Evolutionary conservation across 53 echinoderm and acorn worm genomes (phyloP).

Genomic region (Echinometra lucunter): DNA sequence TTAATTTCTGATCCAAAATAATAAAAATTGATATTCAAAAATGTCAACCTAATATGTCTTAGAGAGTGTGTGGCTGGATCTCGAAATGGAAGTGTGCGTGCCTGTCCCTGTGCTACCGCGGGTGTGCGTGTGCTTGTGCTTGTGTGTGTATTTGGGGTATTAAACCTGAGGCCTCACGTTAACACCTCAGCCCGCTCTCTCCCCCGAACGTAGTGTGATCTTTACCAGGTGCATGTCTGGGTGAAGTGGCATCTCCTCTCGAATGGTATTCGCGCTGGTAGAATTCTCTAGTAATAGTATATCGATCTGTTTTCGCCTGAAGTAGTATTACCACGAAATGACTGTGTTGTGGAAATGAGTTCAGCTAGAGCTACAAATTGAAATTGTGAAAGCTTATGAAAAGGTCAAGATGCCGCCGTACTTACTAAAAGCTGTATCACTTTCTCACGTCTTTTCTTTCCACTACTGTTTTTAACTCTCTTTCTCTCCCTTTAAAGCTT

Average conservation of each 20-base stretch:
- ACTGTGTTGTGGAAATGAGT: not conserved
- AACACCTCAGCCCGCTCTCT: not conserved
- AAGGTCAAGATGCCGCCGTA: not conserved
- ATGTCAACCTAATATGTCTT: not conserved
- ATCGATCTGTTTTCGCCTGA: constrained; percentile 37
- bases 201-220: not conserved
- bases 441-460: not conserved
- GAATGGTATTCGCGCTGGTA: not conserved
- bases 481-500: too few species aligned
- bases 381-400: not conserved
- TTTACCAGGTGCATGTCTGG: constrained; percentile 1
- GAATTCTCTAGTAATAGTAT: constrained; percentile 29
- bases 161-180: not conserved
- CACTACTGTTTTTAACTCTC: not conserved
- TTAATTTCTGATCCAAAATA: too few species aligned
- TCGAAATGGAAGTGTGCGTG: not conserved
- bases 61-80: too few species aligned
- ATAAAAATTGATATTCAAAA: too few species aligned
- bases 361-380: constrained; percentile 2
- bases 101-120: too few species aligned
- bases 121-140: too few species aligned
- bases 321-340: constrained; percentile 10
- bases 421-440: not conserved
- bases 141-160: not conserved
- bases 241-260: not conserved